Percentiles rank a stretch among this genome's conserved stretches.
phyloP scores from a whole-genome alignment of 2,113 vertebrate species.

The Lasiurus cinereus region DNA sequence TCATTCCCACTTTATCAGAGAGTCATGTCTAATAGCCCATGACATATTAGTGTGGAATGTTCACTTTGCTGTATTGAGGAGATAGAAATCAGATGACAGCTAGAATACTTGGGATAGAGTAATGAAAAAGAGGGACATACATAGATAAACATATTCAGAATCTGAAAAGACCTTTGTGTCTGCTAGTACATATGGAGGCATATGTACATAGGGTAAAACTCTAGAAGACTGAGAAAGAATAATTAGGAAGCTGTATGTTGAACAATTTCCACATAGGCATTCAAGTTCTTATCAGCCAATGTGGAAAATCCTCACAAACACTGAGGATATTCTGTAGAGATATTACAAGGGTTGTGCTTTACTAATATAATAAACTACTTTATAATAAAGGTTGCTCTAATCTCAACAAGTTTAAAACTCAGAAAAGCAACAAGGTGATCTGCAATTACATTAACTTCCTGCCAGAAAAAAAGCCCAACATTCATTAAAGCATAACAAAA shows the following conservation, averaged over 20 bases:
- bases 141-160: neutral
- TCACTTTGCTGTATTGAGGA: neutral
- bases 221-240: neutral
- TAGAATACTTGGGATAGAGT: neutral
- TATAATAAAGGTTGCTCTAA: neutral
- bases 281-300: neutral
- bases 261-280: neutral
- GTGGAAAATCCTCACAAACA: neutral
- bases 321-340: neutral
- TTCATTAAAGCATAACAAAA: neutral
- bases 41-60: neutral
- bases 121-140: neutral
- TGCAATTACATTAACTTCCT: neutral
- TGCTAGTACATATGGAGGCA: neutral
- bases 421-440: neutral
- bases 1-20: neutral
- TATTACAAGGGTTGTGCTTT: neutral
- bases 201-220: neutral
- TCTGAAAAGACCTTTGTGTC: neutral
- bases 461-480: neutral
- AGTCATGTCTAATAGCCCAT: neutral
- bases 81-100: neutral
- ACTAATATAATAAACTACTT: neutral
- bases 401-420: neutral
- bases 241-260: neutral